Evolutionary conservation across 2,797 vertebrate genomes (phyloP).

Genomic region (Esox lucius): DNA sequence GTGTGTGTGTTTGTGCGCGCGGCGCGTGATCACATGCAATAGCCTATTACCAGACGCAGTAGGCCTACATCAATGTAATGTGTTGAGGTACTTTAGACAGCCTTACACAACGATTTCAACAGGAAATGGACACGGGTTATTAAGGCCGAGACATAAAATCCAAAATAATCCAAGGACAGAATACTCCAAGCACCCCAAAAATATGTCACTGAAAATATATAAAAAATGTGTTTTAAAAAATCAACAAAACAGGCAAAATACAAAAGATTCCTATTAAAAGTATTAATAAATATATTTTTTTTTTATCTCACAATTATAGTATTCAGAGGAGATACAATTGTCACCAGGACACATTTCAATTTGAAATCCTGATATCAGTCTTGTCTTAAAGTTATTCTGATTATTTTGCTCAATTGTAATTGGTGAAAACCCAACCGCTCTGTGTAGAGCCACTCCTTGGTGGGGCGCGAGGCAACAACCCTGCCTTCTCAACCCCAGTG

Average conservation of each 20-base stretch:
- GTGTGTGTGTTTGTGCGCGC: slow-evolving; percentile 3
- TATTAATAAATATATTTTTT: background rate
- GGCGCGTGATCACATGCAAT: background rate
- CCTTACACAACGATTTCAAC: background rate
- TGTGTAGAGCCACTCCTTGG: background rate
- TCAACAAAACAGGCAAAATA: background rate
- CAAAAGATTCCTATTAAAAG: background rate
- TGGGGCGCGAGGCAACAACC: background rate
- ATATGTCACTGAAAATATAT: background rate
- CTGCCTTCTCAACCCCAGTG: background rate
- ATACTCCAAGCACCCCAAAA: background rate
- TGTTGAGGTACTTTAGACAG: background rate
- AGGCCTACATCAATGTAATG: background rate
- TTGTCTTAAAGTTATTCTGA: background rate
- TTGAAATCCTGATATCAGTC: background rate
- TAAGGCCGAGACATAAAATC: background rate
- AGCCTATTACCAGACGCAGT: too few relatives aligned
- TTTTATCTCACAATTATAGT: too few relatives aligned
- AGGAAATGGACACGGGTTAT: too few relatives aligned
- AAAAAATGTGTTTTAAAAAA: background rate
- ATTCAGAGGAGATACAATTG: background rate
- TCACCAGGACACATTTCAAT: background rate
- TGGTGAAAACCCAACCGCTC: background rate
- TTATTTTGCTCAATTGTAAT: background rate
- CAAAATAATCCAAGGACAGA: background rate